phyloP scores from a whole-genome alignment of 2,113 vertebrate genomes.

The Carollia perspicillata region DNA sequence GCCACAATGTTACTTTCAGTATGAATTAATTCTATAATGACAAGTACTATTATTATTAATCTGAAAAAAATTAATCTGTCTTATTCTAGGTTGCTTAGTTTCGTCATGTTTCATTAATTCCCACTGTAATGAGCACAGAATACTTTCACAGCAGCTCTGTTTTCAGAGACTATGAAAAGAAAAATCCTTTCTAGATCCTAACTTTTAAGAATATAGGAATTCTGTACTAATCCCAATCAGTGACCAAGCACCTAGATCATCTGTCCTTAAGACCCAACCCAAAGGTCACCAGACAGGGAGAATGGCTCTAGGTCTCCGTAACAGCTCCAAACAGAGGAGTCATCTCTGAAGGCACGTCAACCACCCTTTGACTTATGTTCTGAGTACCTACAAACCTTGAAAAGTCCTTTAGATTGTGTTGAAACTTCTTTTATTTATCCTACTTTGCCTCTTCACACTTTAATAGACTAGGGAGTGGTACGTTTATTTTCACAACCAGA shows the following conservation, averaged over 20 bases:
- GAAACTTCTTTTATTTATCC: not conserved
- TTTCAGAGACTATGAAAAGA: not conserved
- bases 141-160: not conserved
- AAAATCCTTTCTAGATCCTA: not conserved
- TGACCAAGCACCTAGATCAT: not conserved
- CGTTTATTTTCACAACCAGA: not conserved
- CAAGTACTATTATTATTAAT: not conserved
- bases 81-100: not conserved
- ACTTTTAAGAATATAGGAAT: not conserved
- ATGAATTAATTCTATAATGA: conserved; percentile 5
- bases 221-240: not conserved
- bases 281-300: not conserved
- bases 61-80: conserved; percentile 4
- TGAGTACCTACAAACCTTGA: not conserved
- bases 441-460: not conserved
- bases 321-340: not conserved
- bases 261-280: not conserved
- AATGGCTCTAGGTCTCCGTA: not conserved
- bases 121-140: not conserved
- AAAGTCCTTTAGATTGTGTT: not conserved
- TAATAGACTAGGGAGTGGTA: not conserved
- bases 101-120: not conserved
- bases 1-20: not conserved
- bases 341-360: not conserved
- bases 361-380: not conserved